Conservation (phyloP, 2,113 vertebrate species). For the Oceanites oceanicus region DNA sequence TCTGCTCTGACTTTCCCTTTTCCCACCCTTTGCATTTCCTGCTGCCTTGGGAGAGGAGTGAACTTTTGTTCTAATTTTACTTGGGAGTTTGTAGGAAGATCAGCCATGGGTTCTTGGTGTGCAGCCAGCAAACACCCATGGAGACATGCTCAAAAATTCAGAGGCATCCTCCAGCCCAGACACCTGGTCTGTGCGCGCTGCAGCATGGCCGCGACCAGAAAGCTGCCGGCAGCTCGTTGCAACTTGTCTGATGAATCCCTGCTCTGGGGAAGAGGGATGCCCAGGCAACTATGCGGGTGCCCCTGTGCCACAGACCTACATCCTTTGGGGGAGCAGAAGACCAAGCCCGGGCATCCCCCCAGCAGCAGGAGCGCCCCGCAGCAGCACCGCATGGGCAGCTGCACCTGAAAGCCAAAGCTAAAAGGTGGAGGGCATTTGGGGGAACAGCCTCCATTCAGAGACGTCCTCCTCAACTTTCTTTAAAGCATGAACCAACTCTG, state of each 20-base stretch:
- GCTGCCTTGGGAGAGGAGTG: conserved; percentile 64
- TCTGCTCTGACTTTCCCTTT: conserved; percentile 40
- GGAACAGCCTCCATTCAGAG: neutral
- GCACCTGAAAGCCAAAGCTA: neutral
- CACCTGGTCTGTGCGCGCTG: conserved; percentile 5
- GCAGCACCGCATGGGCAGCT: fast-evolving
- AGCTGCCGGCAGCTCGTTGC: neutral
- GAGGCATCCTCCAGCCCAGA: conserved; percentile 59
- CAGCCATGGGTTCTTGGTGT: conserved; percentile 67
- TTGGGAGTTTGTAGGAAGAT: conserved; percentile 59
- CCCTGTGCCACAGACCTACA: neutral
- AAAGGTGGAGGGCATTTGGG: neutral
- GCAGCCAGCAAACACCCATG: conserved; percentile 66
- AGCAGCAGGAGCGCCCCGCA: neutral
- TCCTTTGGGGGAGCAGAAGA: neutral
- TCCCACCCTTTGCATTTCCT: conserved; percentile 63
- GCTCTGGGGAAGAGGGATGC: neutral
- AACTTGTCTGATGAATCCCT: neutral
- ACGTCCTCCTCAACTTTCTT: neutral
- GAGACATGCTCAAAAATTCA: conserved; percentile 49
- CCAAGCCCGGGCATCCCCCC: neutral
- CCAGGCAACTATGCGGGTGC: neutral
- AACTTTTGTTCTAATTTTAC: conserved; percentile 73
- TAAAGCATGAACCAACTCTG: neutral
- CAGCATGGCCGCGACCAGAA: neutral